Evolutionary conservation across 2,113 vertebrate species (phyloP).

Genomic region (Chiloscyllium plagiosum): DNA sequence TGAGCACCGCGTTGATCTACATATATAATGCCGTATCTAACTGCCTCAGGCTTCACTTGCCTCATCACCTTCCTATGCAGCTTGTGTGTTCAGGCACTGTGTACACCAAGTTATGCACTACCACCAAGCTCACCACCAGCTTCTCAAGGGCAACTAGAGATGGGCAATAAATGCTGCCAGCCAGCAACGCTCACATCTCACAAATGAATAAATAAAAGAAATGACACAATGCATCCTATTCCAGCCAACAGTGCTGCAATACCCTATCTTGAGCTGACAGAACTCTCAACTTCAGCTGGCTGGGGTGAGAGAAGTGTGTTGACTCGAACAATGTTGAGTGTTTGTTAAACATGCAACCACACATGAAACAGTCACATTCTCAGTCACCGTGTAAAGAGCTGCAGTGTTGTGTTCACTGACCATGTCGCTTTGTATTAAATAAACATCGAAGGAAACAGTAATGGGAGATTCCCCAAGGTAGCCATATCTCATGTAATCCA

Average conservation of each 20-base stretch:
- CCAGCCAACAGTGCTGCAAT: background rate
- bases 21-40: background rate
- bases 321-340: background rate
- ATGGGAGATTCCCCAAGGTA: background rate
- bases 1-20: background rate
- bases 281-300: background rate
- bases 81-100: background rate
- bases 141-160: too few species aligned
- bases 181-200: too few species aligned
- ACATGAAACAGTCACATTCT: background rate
- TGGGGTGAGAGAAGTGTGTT: background rate
- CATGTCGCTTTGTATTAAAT: background rate
- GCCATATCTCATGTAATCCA: background rate
- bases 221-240: background rate
- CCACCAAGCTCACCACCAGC: too few species aligned
- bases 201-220: too few species aligned
- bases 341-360: background rate
- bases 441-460: background rate
- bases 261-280: background rate
- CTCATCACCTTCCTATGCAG: background rate
- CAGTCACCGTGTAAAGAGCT: background rate
- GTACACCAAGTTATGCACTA: background rate
- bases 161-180: too few species aligned
- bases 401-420: background rate
- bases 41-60: background rate